Percentiles rank a stretch among this genome's conserved stretches.
Conservation (phyloP, 2,113 vertebrate genomes). For the Sylvietta virens region DNA sequence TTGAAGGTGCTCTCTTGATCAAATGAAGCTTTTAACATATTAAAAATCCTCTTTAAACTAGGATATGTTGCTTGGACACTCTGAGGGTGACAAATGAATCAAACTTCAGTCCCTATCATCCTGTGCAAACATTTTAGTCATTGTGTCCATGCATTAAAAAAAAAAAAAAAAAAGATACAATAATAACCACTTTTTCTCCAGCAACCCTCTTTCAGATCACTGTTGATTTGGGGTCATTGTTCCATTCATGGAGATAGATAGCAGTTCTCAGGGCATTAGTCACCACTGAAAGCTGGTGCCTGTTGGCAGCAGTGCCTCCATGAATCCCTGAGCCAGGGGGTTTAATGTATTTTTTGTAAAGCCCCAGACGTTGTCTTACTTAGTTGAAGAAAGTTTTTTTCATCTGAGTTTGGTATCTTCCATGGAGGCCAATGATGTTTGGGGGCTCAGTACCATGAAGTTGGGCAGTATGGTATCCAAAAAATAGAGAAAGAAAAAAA, state of each 20-base stretch:
- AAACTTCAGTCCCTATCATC: not conserved
- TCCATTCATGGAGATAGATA: accelerated
- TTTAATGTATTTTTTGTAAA: not conserved
- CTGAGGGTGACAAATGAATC: not conserved
- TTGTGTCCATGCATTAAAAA: not conserved
- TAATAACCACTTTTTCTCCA: not conserved
- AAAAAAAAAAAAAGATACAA: not conserved
- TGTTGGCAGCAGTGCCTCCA: not conserved
- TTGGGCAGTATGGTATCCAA: not conserved
- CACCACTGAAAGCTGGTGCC: accelerated
- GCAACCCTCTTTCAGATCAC: not conserved
- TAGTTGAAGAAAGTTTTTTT: not conserved
- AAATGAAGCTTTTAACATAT: not conserved
- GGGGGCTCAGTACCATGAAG: accelerated
- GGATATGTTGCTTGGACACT: accelerated
- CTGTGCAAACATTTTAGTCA: not conserved
- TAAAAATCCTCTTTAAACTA: not conserved
- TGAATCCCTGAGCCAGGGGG: not conserved
- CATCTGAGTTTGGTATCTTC: not conserved
- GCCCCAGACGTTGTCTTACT: not conserved
- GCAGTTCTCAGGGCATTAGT: not conserved
- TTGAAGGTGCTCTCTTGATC: not conserved
- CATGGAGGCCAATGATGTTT: accelerated
- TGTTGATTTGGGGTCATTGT: not conserved
- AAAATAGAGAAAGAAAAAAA: not conserved